phyloP scores from a whole-genome alignment of 2,888 invertebrate genomes.

The Pelosia muscerda region DNA sequence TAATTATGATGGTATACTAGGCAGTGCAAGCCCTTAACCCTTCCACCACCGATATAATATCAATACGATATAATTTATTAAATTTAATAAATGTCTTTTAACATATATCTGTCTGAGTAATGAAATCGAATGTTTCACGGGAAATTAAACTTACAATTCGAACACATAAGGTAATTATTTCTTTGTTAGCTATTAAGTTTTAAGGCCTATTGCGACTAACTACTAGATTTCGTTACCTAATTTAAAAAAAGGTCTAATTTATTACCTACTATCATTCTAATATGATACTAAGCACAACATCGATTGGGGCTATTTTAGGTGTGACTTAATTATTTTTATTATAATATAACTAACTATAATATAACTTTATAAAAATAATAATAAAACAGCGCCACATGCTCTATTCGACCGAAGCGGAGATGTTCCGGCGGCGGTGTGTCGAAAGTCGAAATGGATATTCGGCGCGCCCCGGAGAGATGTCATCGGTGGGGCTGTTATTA shows the following conservation, averaged over 20 bases:
- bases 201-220: constrained; percentile 48
- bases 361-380: no score
- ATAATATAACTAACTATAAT: no score
- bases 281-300: constrained; percentile 28
- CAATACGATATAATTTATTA: no score
- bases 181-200: constrained; percentile 45
- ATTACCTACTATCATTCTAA: constrained; percentile 34
- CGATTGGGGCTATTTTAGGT: constrained; percentile 16
- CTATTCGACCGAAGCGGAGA: no score
- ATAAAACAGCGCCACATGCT: no score
- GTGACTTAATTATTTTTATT: constrained; percentile 13
- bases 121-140: constrained; percentile 26
- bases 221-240: constrained; percentile 38
- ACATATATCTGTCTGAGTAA: constrained; percentile 32
- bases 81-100: constrained; percentile 49
- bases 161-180: constrained; percentile 35
- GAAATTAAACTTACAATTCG: constrained; percentile 36
- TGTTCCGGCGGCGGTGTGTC: no score
- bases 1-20: not conserved
- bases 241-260: constrained; percentile 37
- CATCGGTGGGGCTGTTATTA: no score
- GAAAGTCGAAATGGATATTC: no score
- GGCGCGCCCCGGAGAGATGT: no score
- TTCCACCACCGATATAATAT: not conserved
- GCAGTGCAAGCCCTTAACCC: no score